A percentile compares a stretch with the other conserved stretches of the same genome.
These are phyloP conservation scores for Drosophila formosana DNA, from an alignment of 2,888 invertebrate species.

Conservation along the genomic window DNA sequence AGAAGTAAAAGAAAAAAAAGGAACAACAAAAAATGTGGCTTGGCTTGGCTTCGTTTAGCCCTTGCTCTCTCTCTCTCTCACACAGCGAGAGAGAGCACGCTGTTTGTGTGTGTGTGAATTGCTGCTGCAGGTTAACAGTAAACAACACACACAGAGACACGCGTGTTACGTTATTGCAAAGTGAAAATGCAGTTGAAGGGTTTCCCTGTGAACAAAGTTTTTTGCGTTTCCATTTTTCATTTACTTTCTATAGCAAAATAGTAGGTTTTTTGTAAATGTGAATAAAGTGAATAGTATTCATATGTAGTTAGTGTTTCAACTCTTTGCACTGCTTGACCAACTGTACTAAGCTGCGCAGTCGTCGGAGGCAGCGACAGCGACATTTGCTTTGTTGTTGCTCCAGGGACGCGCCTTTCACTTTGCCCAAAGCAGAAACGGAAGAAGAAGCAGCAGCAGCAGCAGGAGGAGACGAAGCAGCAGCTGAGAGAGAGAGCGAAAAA, in stretches of 20 bases:
- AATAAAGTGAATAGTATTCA: background rate
- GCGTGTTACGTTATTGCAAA: conserved; percentile 16
- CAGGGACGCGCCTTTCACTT: conserved; percentile 41
- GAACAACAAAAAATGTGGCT: conserved; percentile 5
- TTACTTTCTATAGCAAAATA: too few species aligned
- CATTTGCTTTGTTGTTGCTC: conserved; percentile 34
- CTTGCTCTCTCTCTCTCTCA: background rate
- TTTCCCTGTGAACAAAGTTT: conserved; percentile 12
- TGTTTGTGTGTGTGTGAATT: background rate
- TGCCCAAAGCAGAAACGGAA: conserved; percentile 8
- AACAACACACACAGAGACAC: conserved; percentile 14
- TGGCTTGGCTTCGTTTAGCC: conserved; percentile 24
- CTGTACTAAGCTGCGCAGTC: conserved; percentile 30
- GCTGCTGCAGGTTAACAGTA: conserved; percentile 42
- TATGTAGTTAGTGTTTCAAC: conserved; percentile 7
- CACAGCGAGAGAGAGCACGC: background rate
- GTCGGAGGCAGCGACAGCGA: background rate
- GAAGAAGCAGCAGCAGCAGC: background rate
- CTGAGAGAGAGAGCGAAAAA: conserved; percentile 3
- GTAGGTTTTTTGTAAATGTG: too few species aligned
- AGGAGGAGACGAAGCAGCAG: conserved; percentile 3
- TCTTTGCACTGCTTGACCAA: conserved; percentile 41
- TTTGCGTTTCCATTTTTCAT: too few species aligned
- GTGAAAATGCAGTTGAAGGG: conserved; percentile 33
- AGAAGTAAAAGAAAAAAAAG: background rate